Evolutionary conservation across 2,888 invertebrate species (phyloP).

Genomic region (Agrochola litura): DNA sequence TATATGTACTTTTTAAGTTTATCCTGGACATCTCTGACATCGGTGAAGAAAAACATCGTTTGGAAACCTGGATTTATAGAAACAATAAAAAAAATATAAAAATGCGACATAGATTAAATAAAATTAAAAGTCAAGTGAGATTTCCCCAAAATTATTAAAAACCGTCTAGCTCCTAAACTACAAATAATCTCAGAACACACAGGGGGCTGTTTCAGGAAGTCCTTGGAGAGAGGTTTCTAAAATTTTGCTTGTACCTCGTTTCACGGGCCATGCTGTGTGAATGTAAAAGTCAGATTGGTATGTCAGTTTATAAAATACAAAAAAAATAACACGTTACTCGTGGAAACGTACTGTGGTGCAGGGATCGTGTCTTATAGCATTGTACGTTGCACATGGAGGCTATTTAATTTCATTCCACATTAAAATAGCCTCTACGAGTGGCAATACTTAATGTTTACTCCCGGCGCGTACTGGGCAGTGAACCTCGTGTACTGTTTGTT

Average conservation of each 20-base stretch:
- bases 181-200: background rate
- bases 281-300: background rate
- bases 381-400: background rate
- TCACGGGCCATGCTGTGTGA: background rate
- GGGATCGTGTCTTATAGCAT: too few species aligned
- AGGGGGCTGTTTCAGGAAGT: background rate
- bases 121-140: background rate
- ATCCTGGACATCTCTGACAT: too few species aligned
- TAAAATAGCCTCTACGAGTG: background rate
- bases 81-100: background rate
- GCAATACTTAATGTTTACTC: background rate
- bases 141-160: background rate
- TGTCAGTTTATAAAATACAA: background rate
- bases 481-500: too few species aligned
- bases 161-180: background rate
- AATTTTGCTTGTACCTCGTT: background rate
- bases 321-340: background rate
- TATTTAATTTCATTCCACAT: background rate
- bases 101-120: background rate
- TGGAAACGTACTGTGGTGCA: background rate
- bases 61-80: too few species aligned
- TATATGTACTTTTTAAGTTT: too few species aligned
- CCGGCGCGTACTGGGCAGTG: too few species aligned
- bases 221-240: background rate
- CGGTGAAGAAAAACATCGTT: too few species aligned